Evolutionary conservation across 2,888 invertebrate genomes (phyloP).

Genomic region (Euzophera pinguis): DNA sequence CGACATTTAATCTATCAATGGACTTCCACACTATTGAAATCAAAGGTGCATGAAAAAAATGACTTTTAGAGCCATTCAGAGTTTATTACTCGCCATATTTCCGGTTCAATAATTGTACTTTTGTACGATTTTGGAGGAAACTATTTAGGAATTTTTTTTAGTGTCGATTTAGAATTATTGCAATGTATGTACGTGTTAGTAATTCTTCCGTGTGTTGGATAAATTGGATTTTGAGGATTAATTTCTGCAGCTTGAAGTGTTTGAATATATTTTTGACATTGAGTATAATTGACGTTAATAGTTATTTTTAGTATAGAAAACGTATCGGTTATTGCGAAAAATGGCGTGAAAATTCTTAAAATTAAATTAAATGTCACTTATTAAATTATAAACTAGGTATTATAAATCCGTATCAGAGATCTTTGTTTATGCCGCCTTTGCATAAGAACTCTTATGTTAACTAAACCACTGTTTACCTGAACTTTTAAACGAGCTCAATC

Average conservation of each 20-base stretch:
- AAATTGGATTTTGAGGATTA: constrained; percentile 6
- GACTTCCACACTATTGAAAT: constrained; percentile 32
- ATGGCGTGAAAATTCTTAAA: too few relatives aligned
- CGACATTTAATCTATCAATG: constrained; percentile 34
- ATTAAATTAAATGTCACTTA: too few relatives aligned
- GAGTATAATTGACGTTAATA: neutral
- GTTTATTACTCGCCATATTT: constrained; percentile 34
- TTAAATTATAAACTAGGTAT: too few relatives aligned
- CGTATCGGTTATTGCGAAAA: neutral
- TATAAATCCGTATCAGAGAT: too few relatives aligned
- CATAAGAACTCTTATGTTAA: too few relatives aligned
- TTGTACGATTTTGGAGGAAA: constrained; percentile 14
- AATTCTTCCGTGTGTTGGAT: neutral
- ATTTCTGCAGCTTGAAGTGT: neutral
- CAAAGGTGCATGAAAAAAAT: constrained; percentile 28
- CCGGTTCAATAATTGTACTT: constrained; percentile 41
- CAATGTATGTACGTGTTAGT: neutral
- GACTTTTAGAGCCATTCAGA: constrained; percentile 35
- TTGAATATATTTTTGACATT: constrained; percentile 2
- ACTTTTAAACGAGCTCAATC: too few relatives aligned
- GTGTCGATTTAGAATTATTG: neutral
- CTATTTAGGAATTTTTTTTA: neutral
- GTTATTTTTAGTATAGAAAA: neutral
- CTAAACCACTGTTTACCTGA: too few relatives aligned
- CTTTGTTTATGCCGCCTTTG: too few relatives aligned